These are phyloP conservation scores for Ianthella basta DNA, from an alignment of 37 sponge, comb jelly and placozoan genomes.

Conservation along the genomic window DNA sequence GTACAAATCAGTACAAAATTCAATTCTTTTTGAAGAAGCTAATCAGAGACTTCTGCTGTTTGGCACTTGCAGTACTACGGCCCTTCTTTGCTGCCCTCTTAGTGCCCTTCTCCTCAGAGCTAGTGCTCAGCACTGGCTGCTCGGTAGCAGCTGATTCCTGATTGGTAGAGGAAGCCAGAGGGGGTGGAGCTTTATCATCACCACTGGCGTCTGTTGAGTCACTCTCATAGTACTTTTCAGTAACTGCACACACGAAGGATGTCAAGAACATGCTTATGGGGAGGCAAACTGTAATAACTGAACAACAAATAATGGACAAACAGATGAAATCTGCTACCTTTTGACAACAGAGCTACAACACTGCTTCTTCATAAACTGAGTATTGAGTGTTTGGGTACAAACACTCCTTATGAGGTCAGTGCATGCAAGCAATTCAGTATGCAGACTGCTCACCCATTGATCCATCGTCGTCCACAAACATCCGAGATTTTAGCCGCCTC, in stretches of 20 bases:
- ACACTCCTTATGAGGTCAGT: too few species aligned
- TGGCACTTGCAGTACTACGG: constrained; percentile 28
- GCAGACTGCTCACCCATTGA: constrained; percentile 52
- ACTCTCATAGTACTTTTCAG: constrained; percentile 72
- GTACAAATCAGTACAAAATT: background rate
- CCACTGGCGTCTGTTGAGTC: constrained; percentile 72
- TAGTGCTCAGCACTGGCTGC: too few species aligned
- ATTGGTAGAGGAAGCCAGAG: background rate
- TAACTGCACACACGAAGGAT: constrained; percentile 66
- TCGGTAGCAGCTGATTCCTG: too few species aligned
- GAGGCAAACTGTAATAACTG: too few species aligned
- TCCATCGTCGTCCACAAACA: constrained; percentile 70
- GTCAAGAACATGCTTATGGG: too few species aligned
- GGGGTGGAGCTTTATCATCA: constrained; percentile 45
- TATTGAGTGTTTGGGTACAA: too few species aligned
- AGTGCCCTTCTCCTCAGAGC: too few species aligned
- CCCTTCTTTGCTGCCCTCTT: background rate
- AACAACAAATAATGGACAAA: background rate
- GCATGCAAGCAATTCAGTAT: background rate
- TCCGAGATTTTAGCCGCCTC: constrained; percentile 55
- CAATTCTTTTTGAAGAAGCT: constrained; percentile 60
- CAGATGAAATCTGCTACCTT: too few species aligned
- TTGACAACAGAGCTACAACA: too few species aligned
- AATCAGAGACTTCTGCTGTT: constrained; percentile 55
- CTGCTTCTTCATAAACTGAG: too few species aligned